Evolutionary conservation across 2,797 vertebrate genomes (phyloP), one percentile per base, ranked within the genome.

Genomic region (Onychomys leucogaster): DNA sequence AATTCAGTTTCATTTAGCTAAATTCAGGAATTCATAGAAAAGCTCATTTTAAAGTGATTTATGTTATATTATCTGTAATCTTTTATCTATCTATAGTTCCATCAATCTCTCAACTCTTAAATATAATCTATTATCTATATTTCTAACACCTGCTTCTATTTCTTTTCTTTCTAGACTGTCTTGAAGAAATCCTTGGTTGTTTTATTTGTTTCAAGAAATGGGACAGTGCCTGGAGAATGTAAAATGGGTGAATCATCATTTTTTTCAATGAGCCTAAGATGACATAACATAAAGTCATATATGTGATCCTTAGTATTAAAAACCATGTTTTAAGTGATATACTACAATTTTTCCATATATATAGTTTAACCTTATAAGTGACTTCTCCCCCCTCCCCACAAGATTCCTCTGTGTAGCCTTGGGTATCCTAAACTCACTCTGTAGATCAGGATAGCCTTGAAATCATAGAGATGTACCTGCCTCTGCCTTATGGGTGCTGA

Each of bases 11-110:
- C 27, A 93, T 55, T 78, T 37, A 61, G 13, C 61, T 91, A 73
- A 95, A 63, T 32, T 95, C n/a, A 91, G 32, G 89, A 95, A 55
- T 61, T 91, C 27, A 67, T 32, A 90, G 23, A 12, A 91, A 86
- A 93, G 4, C 4, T 57, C 55, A 2, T 63, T 95, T 94, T 52
- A 27, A 67, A 78, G 19, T 85, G 6, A 71, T 49, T 34, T 32
- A 27, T 34, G 34, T 19, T 43, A 5, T 83, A 41, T 43, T 6
- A 17, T 83, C 4, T 61, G 16, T 43, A 41, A 43, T 43, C 13
- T 83, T 29, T 19, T 27, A 41, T 14, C 12, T 41, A 41, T 41
- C 25, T 17, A 59, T 57, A 57, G 49, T 19, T n/a, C 19, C 10
- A 57, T 10, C n/a, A 16, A 37, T 82, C n/a, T 82, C 12, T n/a